Percentiles rank a stretch among this genome's conserved stretches.
Evolutionary conservation across 2,113 vertebrate genomes (phyloP).

Genomic region (Vombatus ursinus): DNA sequence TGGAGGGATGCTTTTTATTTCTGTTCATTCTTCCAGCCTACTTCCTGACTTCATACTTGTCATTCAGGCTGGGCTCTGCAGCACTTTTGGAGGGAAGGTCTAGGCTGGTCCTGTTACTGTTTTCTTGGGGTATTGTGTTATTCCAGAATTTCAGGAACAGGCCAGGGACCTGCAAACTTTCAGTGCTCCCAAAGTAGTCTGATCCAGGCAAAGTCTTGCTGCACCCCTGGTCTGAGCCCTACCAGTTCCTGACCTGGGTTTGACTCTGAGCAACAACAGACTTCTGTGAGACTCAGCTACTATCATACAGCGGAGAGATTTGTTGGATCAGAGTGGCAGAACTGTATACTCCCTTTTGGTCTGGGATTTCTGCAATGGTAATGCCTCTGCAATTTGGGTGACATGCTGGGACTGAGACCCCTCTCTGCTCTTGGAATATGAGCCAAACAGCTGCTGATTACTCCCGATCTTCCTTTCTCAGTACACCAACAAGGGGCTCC

Average conservation of each 20-base stretch:
- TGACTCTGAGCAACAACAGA: background rate
- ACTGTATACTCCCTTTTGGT: background rate
- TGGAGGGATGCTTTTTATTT: background rate
- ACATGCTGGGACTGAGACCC: background rate
- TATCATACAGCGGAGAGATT: background rate
- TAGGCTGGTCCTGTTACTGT: background rate
- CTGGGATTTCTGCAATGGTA: background rate
- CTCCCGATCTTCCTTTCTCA: background rate
- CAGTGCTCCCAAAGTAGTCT: background rate
- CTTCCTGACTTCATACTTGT: background rate
- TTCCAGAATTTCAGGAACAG: background rate
- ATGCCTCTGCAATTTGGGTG: background rate
- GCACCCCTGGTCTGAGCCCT: background rate
- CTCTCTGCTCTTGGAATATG: background rate
- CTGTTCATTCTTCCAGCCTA: background rate
- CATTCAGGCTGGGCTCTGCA: background rate
- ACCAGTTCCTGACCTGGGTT: background rate
- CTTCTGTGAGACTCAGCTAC: background rate
- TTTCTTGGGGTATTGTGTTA: background rate
- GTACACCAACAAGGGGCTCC: background rate
- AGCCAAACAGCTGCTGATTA: background rate
- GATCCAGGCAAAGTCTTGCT: background rate
- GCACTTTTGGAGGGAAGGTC: background rate
- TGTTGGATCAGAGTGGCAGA: background rate
- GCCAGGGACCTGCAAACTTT: background rate